Evolutionary conservation across 1,140 invertebrate species (phyloP).

Genomic region (Acromyrmex charruanus): DNA sequence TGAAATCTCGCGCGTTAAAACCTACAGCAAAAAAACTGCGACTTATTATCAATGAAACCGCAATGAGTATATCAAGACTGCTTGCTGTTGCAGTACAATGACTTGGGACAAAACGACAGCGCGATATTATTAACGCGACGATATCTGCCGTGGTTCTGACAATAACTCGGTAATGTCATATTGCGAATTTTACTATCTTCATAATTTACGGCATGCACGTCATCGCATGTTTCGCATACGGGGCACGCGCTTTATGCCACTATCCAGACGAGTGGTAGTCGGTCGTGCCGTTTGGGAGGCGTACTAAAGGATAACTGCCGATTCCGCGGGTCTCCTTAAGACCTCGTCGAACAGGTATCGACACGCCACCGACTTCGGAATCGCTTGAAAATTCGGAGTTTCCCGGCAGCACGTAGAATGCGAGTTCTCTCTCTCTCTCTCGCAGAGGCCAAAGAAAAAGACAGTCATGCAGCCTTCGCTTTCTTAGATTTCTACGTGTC

Average conservation of each 20-base stretch:
- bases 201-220: conserved; percentile 47
- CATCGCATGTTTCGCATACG: conserved; percentile 28
- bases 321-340: conserved; percentile 58
- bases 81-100: neutral
- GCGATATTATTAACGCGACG: conserved; percentile 40
- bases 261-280: conserved; percentile 44
- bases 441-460: conserved; percentile 45
- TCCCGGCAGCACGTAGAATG: conserved; percentile 66
- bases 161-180: conserved; percentile 44
- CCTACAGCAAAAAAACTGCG: neutral
- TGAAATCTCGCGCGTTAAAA: neutral
- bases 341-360: conserved; percentile 65
- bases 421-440: conserved; percentile 7
- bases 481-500: conserved; percentile 56
- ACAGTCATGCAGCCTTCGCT: neutral
- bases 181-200: conserved; percentile 43
- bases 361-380: conserved; percentile 73
- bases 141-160: neutral
- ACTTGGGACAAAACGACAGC: neutral
- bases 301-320: conserved; percentile 56
- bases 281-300: neutral
- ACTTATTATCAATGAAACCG: conserved; percentile 45
- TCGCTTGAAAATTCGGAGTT: conserved; percentile 80
- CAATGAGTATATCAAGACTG: neutral
- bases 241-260: conserved; percentile 35